phyloP scores from a whole-genome alignment of 2,888 invertebrate species.

The Anarsia innoxiella region DNA sequence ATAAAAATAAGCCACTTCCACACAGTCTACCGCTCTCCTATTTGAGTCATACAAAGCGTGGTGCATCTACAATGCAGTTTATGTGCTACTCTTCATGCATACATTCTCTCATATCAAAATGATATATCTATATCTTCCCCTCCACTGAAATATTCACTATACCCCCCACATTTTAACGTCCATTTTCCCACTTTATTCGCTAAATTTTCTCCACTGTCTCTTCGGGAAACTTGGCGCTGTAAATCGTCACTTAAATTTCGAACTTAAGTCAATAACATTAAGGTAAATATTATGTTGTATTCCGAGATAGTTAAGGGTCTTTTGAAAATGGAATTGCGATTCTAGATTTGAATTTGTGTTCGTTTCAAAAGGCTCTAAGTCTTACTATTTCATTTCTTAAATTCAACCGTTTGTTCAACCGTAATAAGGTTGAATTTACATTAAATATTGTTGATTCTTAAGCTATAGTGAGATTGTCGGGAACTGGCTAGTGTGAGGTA shows the following conservation, averaged over 20 bases:
- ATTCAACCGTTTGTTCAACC: too few species aligned
- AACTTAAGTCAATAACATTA: slow-evolving; percentile 4
- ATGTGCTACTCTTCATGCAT: slow-evolving; percentile 60
- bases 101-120: slow-evolving; percentile 45
- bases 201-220: slow-evolving; percentile 34
- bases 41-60: slow-evolving; percentile 48
- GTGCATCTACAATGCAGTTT: slow-evolving; percentile 63
- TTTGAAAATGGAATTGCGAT: slow-evolving; percentile 34
- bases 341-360: slow-evolving; percentile 46
- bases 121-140: slow-evolving; percentile 27
- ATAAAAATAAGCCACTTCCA: slow-evolving; percentile 36
- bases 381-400: not conserved
- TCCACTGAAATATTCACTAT: slow-evolving; percentile 41
- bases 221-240: slow-evolving; percentile 21
- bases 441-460: too few species aligned
- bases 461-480: slow-evolving; percentile 1
- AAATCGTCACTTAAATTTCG: slow-evolving; percentile 4
- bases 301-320: slow-evolving; percentile 18
- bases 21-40: slow-evolving; percentile 19
- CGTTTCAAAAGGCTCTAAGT: slow-evolving; percentile 26
- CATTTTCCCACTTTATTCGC: slow-evolving; percentile 30
- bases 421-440: not conserved
- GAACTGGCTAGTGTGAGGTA: slow-evolving; percentile 62
- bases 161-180: slow-evolving; percentile 27
- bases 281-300: slow-evolving; percentile 4